Conservation (phyloP, 2,113 vertebrate genomes). For the Oreochromis niloticus region DNA sequence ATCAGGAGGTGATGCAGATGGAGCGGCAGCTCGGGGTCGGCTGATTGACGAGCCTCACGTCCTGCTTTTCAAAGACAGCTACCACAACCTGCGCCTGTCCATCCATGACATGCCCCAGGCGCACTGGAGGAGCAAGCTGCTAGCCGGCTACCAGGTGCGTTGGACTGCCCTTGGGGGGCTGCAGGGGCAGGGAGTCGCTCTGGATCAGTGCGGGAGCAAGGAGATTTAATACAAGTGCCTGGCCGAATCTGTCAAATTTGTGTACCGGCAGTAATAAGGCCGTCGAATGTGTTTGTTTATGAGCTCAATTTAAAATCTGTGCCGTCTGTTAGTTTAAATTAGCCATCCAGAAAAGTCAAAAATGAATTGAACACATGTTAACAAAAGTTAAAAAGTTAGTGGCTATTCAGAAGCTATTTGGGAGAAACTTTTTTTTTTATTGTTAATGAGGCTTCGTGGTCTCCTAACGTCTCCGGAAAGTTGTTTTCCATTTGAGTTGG, state of each 20-base stretch:
- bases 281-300: neutral
- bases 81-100: conserved; percentile 97
- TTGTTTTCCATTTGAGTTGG: conserved; percentile 1
- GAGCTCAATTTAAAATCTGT: neutral
- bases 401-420: conserved; percentile 4
- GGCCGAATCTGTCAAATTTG: conserved; percentile 34
- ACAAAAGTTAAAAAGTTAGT: neutral
- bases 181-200: conserved; percentile 8
- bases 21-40: conserved; percentile 96
- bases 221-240: conserved; percentile 34
- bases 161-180: neutral
- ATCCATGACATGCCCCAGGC: conserved; percentile 95
- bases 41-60: conserved; percentile 92
- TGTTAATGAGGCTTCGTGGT: conserved; percentile 11
- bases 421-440: neutral
- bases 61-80: conserved; percentile 98
- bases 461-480: neutral
- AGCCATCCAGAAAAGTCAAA: conserved; percentile 1
- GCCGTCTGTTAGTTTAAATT: conserved; percentile 13
- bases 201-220: conserved; percentile 2
- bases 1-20: conserved; percentile 95
- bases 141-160: conserved; percentile 93
- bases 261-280: neutral
- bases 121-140: conserved; percentile 97
- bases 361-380: neutral